phyloP scores from a whole-genome alignment of 2,888 invertebrate genomes.

The Caenorhabditis sinica region DNA sequence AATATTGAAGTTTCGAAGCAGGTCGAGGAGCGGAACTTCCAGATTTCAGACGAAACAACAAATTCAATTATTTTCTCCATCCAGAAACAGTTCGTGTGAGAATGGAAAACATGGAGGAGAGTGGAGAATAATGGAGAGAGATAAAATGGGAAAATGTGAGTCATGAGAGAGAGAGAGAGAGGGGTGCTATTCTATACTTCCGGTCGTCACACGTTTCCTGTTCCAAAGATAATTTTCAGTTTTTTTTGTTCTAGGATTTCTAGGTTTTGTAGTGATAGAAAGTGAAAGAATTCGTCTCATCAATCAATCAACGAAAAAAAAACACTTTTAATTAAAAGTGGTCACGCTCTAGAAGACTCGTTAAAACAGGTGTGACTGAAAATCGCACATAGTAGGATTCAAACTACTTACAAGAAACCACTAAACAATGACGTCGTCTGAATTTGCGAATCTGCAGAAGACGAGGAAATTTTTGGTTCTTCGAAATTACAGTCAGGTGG shows the following conservation, averaged over 20 bases:
- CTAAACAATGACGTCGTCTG: not conserved
- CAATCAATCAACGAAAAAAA: not conserved
- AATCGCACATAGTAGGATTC: not conserved
- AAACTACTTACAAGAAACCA: slow-evolving; percentile 23
- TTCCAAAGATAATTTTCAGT: not conserved
- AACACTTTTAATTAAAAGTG: not conserved
- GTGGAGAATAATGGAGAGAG: not conserved
- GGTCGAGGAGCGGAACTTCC: not conserved
- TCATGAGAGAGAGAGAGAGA: not conserved
- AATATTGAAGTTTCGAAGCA: not conserved
- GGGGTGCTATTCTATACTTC: slow-evolving; percentile 13
- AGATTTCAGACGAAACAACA: not conserved
- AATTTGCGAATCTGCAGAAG: not conserved
- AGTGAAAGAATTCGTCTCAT: not conserved
- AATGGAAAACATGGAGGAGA: not conserved
- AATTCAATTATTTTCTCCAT: not conserved
- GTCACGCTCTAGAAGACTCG: not conserved
- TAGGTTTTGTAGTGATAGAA: not conserved
- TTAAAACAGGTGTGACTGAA: slow-evolving; percentile 4
- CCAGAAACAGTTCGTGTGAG: not conserved
- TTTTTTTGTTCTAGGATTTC: slow-evolving; percentile 1
- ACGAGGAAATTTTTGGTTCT: not conserved
- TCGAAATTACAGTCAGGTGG: not conserved
- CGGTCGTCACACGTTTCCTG: slow-evolving; percentile 31
- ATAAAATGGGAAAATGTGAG: slow-evolving; percentile 19